These are phyloP conservation scores for Chanos chanos DNA, from an alignment of 2,797 vertebrate species.

Conservation along the genomic window DNA sequence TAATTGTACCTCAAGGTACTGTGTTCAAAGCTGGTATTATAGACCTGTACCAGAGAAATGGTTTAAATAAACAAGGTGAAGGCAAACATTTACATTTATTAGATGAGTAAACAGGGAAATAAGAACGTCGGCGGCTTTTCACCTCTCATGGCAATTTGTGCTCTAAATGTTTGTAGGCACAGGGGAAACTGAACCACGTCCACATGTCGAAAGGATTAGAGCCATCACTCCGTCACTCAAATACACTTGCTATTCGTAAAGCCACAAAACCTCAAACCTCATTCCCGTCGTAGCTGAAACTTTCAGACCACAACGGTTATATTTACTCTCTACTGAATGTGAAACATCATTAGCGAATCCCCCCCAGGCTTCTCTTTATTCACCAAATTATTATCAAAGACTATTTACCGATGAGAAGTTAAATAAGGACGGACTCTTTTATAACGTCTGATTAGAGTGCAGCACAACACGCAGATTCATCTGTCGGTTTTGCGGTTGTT, in stretches of 20 bases:
- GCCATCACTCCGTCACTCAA: slow-evolving; percentile 43
- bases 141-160: too few relatives aligned
- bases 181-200: slow-evolving; percentile 54
- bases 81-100: too few relatives aligned
- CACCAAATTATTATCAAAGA: slow-evolving; percentile 47
- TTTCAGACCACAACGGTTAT: slow-evolving; percentile 47
- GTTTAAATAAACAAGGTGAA: too few relatives aligned
- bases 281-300: slow-evolving; percentile 6
- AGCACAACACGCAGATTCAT: slow-evolving; percentile 19
- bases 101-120: too few relatives aligned
- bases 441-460: slow-evolving; percentile 23
- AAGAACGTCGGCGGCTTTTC: too few relatives aligned
- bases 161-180: too few relatives aligned
- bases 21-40: too few relatives aligned
- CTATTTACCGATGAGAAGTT: slow-evolving; percentile 52
- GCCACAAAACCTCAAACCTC: slow-evolving; percentile 30
- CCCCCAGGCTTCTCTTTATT: slow-evolving; percentile 58
- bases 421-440: slow-evolving; percentile 52
- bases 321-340: slow-evolving; percentile 52
- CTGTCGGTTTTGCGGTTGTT: slow-evolving; percentile 27
- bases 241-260: slow-evolving; percentile 38
- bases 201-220: slow-evolving; percentile 58
- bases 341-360: slow-evolving; percentile 67
- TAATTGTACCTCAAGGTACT: too few relatives aligned
- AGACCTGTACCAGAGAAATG: too few relatives aligned